Evolutionary conservation across 1,140 invertebrate genomes (phyloP).

Genomic region (Brachionus rubens): DNA sequence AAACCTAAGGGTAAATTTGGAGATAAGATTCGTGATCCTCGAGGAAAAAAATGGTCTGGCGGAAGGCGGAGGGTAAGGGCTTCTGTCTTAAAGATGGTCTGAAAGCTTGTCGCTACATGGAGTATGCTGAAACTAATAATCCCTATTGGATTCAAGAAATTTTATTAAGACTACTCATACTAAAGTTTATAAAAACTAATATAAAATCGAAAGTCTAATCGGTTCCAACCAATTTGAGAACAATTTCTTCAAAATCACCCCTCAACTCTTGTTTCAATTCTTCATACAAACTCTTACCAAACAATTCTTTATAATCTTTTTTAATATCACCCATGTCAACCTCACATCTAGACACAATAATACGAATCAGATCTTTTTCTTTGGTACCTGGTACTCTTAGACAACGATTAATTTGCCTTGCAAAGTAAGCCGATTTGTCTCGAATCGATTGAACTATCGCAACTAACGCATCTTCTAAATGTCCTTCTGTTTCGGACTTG

Average conservation of each 20-base stretch:
- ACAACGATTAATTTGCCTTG: background rate
- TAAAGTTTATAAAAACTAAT: too few species aligned
- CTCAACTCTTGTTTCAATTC: background rate
- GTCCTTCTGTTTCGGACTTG: background rate
- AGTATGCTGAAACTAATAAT: too few species aligned
- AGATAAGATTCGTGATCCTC: too few species aligned
- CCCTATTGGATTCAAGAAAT: too few species aligned
- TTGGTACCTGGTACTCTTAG: background rate
- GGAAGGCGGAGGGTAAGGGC: too few species aligned
- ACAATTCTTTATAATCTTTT: background rate
- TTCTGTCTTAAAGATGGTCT: too few species aligned
- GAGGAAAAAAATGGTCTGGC: too few species aligned
- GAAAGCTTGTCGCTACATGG: too few species aligned
- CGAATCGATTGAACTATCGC: background rate
- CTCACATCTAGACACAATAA: slow-evolving; percentile 2
- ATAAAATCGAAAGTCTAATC: too few species aligned
- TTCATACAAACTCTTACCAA: background rate
- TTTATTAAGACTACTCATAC: too few species aligned
- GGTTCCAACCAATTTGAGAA: background rate
- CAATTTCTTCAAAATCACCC: slow-evolving; percentile 16
- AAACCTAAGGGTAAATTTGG: too few species aligned
- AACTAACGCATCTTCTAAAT: slow-evolving; percentile 7
- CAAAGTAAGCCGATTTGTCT: slow-evolving; percentile 4
- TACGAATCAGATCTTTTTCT: slow-evolving; percentile 18
- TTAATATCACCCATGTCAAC: background rate